A percentile compares a stretch with the other conserved stretches of the same genome.
phyloP scores from a whole-genome alignment of 2,113 vertebrate genomes.

The Ancistrus triradiatus region DNA sequence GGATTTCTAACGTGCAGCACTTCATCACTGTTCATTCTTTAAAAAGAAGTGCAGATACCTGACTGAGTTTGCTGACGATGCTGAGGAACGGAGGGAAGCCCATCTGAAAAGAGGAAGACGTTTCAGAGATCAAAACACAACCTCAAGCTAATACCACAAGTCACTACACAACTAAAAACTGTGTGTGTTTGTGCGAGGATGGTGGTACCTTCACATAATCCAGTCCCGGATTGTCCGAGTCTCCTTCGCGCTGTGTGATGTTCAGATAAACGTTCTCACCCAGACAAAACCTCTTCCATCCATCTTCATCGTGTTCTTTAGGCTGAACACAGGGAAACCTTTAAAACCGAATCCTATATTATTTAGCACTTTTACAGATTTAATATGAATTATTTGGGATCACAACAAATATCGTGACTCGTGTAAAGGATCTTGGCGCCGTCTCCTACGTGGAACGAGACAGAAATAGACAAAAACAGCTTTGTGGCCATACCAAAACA shows the following conservation, averaged over 20 bases:
- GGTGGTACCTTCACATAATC: conserved; percentile 91
- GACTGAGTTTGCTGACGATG: conserved; percentile 92
- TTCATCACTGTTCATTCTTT: too few species aligned
- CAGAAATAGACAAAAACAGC: too few species aligned
- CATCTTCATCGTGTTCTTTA: conserved; percentile 82
- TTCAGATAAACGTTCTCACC: conserved; percentile 78
- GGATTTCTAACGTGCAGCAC: too few species aligned
- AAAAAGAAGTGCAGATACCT: conserved; percentile 72
- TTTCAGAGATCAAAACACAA: too few species aligned
- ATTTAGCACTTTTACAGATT: too few species aligned
- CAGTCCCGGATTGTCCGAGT: conserved; percentile 67
- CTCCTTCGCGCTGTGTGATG: conserved; percentile 48
- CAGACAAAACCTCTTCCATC: conserved; percentile 93
- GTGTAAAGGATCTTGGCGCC: too few species aligned
- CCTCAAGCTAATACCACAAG: too few species aligned
- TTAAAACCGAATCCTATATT: too few species aligned
- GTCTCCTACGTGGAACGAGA: not conserved
- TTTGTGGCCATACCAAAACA: conserved; percentile 84
- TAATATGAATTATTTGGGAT: too few species aligned
- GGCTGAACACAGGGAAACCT: conserved; percentile 66
- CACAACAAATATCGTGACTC: too few species aligned
- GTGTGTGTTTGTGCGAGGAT: too few species aligned
- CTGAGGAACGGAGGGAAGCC: conserved; percentile 94
- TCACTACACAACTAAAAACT: too few species aligned
- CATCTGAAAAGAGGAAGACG: conserved; percentile 64